Percentiles rank a stretch among this genome's conserved stretches.
Conservation (phyloP, 92 coral and sea anemone species). For the Siderastrea siderea region DNA sequence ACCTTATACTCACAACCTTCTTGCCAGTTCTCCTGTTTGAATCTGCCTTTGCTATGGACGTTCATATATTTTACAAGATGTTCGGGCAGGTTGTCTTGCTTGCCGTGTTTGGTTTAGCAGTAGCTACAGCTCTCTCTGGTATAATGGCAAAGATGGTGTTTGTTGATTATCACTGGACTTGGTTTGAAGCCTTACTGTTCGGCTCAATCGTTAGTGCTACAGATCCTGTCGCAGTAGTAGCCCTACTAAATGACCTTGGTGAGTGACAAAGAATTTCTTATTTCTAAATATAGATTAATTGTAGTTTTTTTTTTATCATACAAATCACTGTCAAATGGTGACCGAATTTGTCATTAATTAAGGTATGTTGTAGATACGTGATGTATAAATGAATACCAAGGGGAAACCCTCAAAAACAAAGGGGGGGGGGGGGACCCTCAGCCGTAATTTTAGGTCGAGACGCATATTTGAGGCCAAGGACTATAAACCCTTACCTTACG, state of each 20-base stretch:
- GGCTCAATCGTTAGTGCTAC: constrained; percentile 98
- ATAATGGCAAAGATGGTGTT: constrained; percentile 97
- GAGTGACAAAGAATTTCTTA: constrained; percentile 8
- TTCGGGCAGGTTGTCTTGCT: constrained; percentile 93
- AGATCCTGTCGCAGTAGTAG: constrained; percentile 99
- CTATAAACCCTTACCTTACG: too few species aligned
- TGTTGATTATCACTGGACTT: constrained; percentile 90
- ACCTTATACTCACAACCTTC: constrained; percentile 93
- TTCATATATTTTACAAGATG: constrained; percentile 96
- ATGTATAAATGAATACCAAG: too few species aligned
- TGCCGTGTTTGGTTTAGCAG: constrained; percentile 94
- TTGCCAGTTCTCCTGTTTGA: constrained; percentile 98
- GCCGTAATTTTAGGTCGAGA: too few species aligned
- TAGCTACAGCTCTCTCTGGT: constrained; percentile 87
- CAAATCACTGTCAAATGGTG: too few species aligned
- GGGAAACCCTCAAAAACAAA: too few species aligned
- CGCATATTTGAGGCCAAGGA: too few species aligned
- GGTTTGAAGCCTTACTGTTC: constrained; percentile 95
- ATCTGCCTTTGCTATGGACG: constrained; percentile 99
- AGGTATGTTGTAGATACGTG: too few species aligned
- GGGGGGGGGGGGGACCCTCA: too few species aligned
- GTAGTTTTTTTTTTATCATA: too few species aligned
- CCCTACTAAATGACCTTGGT: constrained; percentile 95
- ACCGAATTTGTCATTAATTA: too few species aligned
- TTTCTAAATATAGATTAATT: too few species aligned